Base-by-base conservation (phyloP, 2,113 vertebrate species). In the Himantopus leucocephalus region DNA sequence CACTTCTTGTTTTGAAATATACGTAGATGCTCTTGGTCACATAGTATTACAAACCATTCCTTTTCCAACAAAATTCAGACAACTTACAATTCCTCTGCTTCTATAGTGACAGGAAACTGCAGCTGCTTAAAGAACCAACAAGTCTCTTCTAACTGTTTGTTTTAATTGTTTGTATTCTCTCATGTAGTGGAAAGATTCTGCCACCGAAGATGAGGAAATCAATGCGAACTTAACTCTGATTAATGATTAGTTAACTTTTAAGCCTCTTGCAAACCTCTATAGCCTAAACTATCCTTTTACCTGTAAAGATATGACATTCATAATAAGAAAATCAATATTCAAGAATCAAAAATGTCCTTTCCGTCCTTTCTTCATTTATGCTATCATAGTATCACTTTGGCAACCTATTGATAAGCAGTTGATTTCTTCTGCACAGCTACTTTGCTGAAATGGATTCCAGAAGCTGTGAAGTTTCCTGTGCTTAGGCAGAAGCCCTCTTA, bases 191-290 rank as follows among this genome's bases (percentile, higher is more conserved):
- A 95, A 95, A 96, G 34, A 15, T 95, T 86, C 32, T 72, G 35
- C 19, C 67, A 81, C 73, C 17, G 45, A 86, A 95, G 34, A 68
- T 47, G 66, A 90, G n/a, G 58, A 92, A 98, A 97, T 96, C 88
- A 85, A 50, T 70, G 87, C 85, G 14, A 96, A 92, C 56, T 92
- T 77, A 60, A 11, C 55, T 97, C 76, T 97, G 84, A 91, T 76
- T 96, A 96, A 96, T 68, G 58, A 84, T 73, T 88, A 85, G 66
- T 64, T 91, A 92, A 90, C 80, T 94, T 95, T 86, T 74, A 94
- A 92, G 29, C 62, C 67, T 86, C 68, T 95, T 97, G 35, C 48
- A 95, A 88, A 89, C 66, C 43, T 95, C 73, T 86, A 73, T 85
- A 94, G 48, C 8, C 37, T 35, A 79, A 92, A 12, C 3, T 62